Evolutionary conservation across 2,888 invertebrate species (phyloP), one percentile per base, ranked within the genome.

Genomic region (Melitaea athalia): DNA sequence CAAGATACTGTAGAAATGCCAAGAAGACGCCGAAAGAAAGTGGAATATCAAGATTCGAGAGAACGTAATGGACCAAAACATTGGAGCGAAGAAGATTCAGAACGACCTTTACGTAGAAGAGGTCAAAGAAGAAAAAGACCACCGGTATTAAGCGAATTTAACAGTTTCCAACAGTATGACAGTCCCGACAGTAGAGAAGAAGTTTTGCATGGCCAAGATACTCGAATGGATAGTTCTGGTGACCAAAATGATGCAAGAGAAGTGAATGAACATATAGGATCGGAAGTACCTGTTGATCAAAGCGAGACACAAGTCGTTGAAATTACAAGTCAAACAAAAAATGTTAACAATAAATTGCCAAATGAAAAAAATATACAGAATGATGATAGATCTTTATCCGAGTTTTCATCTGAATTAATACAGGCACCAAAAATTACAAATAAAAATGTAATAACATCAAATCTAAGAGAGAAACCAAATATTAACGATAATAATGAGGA

Each of bases 41-140:
- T 81, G n/a, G 86, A 84, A 47, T 63, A 69, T 59, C 59, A 67
- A 31, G 63, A 72, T 53, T 17, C 68, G 42, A 66, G 63, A 42
- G 73, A 70, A 14, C 31, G 70, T 50, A 74, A 68, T 60, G 85
- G 77, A 74, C 81, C 78, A 68, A 85, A 79, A 80, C 77, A 88
- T 76, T 92, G 90, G 79, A 83, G 84, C 10, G 91, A 91, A 68
- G 87, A 92, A 7, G 78, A 85, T 12, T 80, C 84, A 53, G 88
- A 89, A 59, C 64, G 85, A 74, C 86, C 88, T 17, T 63, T 82
- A n/a, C 81, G 88, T 76, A 85, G 89, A 77, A 81, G 88, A 77
- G 84, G 84, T 3, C 81, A 82, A 38, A 82, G 86, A 78, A 84
- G 86, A 76, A 91, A 88, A 73, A 82, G 84, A 64, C 88, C 88